These are phyloP conservation scores for Agriopis aurantiaria DNA, from an alignment of 2,888 invertebrate genomes.

Conservation along the genomic window DNA sequence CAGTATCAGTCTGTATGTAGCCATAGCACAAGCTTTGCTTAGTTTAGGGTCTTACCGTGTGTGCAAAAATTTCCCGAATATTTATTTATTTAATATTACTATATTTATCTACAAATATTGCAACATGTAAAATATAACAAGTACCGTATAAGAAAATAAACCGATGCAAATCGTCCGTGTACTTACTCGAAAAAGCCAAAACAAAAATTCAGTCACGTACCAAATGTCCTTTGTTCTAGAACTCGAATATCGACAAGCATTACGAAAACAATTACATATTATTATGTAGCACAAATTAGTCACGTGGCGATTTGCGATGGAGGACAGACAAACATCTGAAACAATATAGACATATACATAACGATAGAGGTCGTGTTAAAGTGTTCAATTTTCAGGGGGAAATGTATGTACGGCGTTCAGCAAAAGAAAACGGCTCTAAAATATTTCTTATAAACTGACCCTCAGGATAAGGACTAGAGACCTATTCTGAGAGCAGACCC, in stretches of 20 bases:
- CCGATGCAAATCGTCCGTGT: no score
- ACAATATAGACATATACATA: conserved; percentile 12
- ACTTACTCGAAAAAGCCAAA: conserved; percentile 1
- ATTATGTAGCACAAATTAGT: conserved; percentile 28
- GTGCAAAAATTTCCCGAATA: no score
- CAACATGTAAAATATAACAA: not conserved
- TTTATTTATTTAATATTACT: no score
- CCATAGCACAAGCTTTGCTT: no score
- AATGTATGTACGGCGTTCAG: not conserved
- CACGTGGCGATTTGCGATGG: conserved; percentile 20
- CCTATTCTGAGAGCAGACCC: no score
- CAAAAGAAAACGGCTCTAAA: no score
- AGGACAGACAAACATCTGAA: conserved; percentile 17
- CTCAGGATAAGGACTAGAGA: no score
- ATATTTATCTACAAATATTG: not conserved
- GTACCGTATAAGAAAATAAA: not conserved
- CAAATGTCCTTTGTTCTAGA: conserved; percentile 9
- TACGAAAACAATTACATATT: conserved; percentile 26
- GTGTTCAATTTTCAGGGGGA: conserved; percentile 2
- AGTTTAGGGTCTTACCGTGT: no score
- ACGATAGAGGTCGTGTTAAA: conserved; percentile 2
- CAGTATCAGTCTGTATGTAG: no score
- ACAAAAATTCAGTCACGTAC: conserved; percentile 25
- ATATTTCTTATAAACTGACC: no score
- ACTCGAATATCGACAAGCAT: conserved; percentile 21